These are phyloP conservation scores for Prochilodus magdalenae DNA, from an alignment of 2,113 vertebrate genomes.

Conservation along the genomic window DNA sequence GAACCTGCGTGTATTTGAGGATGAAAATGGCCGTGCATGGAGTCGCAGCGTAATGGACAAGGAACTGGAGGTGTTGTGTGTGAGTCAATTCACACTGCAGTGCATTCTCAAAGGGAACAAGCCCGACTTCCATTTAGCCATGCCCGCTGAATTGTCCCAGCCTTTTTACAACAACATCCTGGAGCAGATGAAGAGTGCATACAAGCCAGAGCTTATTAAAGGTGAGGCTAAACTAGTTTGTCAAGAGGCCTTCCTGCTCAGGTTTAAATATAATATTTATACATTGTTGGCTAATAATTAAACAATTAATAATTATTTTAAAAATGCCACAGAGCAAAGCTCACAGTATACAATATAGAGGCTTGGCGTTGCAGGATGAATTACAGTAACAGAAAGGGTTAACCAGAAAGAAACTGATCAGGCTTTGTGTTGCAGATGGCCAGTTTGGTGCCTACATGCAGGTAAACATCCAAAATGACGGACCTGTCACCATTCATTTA, in stretches of 20 bases:
- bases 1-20: constrained; percentile 92
- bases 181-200: constrained; percentile 85
- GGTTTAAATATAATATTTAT: too few relatives aligned
- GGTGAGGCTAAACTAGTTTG: constrained; percentile 72
- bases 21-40: constrained; percentile 92
- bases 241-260: too few relatives aligned
- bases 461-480: constrained; percentile 95
- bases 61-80: constrained; percentile 90
- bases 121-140: constrained; percentile 93
- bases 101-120: constrained; percentile 95
- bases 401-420: too few relatives aligned
- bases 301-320: too few relatives aligned
- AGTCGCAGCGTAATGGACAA: constrained; percentile 92
- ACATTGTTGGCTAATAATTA: too few relatives aligned
- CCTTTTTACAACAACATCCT: constrained; percentile 90
- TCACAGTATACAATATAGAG: too few relatives aligned
- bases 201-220: constrained; percentile 92
- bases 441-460: constrained; percentile 95
- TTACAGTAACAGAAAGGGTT: too few relatives aligned
- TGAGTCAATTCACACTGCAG: constrained; percentile 97
- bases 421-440: constrained; percentile 74
- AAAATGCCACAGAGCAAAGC: too few relatives aligned
- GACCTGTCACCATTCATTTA: constrained; percentile 93
- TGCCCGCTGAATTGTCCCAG: constrained; percentile 89
- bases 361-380: too few relatives aligned